Conservation (phyloP, 2,888 invertebrate species). For the Amblyteles armatorius region DNA sequence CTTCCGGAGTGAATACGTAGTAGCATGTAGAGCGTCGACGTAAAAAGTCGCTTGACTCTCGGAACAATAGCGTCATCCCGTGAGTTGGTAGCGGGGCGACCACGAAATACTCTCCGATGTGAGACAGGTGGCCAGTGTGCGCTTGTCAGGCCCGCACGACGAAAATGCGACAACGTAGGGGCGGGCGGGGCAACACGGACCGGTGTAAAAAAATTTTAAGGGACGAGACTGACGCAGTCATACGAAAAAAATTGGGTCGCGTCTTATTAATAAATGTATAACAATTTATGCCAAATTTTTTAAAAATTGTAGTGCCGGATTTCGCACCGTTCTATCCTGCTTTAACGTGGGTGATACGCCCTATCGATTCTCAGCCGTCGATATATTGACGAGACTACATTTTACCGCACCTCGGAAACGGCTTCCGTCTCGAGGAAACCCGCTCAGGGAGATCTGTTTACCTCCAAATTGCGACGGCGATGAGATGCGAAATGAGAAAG, state of each 20-base stretch:
- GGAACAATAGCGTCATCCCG: conserved; percentile 57
- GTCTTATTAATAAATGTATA: not conserved
- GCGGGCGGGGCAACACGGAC: not conserved
- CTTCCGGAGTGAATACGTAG: conserved; percentile 7
- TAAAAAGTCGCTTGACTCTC: conserved; percentile 37
- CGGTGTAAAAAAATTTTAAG: not conserved
- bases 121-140: conserved; percentile 48
- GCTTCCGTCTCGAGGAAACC: not conserved
- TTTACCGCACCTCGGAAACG: not conserved
- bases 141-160: not conserved
- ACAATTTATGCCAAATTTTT: too few relatives aligned
- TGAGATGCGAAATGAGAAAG: not conserved
- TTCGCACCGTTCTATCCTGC: not conserved
- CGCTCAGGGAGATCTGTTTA: not conserved
- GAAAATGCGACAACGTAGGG: conserved; percentile 7
- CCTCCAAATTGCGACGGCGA: not conserved
- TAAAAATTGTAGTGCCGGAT: not conserved
- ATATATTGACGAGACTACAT: not conserved
- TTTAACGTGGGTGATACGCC: not conserved
- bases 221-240: too few relatives aligned
- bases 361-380: not conserved
- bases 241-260: not conserved
- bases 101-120: conserved; percentile 42
- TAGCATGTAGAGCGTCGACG: conserved; percentile 28
- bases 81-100: conserved; percentile 20